Evolutionary conservation across 2,797 vertebrate species (phyloP).

Genomic region (Lithobates pipiens): DNA sequence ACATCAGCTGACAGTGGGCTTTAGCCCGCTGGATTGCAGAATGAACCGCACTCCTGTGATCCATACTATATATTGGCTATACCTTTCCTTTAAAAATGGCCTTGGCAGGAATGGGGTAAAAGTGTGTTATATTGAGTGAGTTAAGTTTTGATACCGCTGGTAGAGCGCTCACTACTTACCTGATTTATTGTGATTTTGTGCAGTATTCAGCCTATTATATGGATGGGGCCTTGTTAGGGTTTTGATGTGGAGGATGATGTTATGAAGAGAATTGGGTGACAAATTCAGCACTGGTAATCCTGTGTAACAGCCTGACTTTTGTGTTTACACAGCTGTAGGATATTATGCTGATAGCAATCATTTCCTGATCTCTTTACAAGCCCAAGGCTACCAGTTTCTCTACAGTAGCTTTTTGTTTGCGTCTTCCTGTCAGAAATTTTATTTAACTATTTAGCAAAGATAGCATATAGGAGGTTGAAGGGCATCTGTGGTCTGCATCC

Average conservation of each 20-base stretch:
- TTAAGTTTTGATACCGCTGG: not conserved
- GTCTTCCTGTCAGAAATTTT: slow-evolving; percentile 12
- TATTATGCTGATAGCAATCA: slow-evolving; percentile 7
- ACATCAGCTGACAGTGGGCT: too few species aligned
- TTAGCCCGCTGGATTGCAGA: too few species aligned
- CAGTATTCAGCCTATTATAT: not conserved
- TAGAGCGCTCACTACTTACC: not conserved
- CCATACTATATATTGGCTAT: too few species aligned
- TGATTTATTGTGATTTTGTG: not conserved
- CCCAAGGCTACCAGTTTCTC: not conserved
- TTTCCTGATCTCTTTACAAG: not conserved
- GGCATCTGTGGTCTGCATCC: not conserved
- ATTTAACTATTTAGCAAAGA: not conserved
- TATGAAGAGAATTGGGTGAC: slow-evolving; percentile 3
- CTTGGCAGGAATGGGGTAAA: too few species aligned
- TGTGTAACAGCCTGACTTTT: not conserved
- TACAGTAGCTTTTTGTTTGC: not conserved
- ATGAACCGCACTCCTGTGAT: too few species aligned
- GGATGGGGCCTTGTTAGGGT: not conserved
- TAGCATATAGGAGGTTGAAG: not conserved
- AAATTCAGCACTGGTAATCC: not conserved
- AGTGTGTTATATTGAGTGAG: too few species aligned
- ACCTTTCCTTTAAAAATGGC: too few species aligned
- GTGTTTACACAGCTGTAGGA: slow-evolving; percentile 48
- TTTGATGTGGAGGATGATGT: not conserved